phyloP scores from a whole-genome alignment of 2,888 invertebrate species.

The Brenthis hecate region DNA sequence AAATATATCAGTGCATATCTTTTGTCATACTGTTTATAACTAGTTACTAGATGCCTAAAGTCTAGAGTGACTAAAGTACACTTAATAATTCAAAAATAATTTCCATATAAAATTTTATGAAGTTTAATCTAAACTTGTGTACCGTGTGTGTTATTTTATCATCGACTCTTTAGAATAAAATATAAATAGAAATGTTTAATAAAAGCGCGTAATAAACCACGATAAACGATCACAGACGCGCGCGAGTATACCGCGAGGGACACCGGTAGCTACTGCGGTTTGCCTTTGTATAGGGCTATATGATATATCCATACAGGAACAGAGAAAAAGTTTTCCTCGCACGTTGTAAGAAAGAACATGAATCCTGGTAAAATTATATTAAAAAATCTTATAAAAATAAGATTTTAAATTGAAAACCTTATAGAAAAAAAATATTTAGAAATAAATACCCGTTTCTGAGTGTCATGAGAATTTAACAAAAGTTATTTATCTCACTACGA shows the following conservation, averaged over 20 bases:
- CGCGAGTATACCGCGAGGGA: constrained; percentile 27
- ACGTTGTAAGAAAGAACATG: no score
- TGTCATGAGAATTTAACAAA: background rate
- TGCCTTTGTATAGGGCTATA: constrained; percentile 25
- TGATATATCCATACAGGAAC: constrained; percentile 4
- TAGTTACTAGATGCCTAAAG: no score
- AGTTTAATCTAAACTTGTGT: no score
- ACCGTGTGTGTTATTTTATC: no score
- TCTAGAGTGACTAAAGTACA: no score
- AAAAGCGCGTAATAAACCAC: constrained; percentile 15
- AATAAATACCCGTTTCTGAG: background rate
- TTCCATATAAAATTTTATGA: no score
- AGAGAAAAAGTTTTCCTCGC: background rate
- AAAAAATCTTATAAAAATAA: background rate
- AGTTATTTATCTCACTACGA: background rate
- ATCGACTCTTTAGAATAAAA: background rate
- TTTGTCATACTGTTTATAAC: no score
- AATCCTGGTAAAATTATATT: no score
- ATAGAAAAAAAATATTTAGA: background rate
- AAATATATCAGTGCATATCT: no score
- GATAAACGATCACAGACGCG: constrained; percentile 10
- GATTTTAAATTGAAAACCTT: background rate
- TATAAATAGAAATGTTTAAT: background rate
- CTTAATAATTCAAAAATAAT: no score
- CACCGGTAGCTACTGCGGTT: constrained; percentile 35